Evolutionary conservation across 1,140 invertebrate genomes (phyloP), one percentile per base, ranked within the genome.

Genomic region (Tetramorium alpestre): DNA sequence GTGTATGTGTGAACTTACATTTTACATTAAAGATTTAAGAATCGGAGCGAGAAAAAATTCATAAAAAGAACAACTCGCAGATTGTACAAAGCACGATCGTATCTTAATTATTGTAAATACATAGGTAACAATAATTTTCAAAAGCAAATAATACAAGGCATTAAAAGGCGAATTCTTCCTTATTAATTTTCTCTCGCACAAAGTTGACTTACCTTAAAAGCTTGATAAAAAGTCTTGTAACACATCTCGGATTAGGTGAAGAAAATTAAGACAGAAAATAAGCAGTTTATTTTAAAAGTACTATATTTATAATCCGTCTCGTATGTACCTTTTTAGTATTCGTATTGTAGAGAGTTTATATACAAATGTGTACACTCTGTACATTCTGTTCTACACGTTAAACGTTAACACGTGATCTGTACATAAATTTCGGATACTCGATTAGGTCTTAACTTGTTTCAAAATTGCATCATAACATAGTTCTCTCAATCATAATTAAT

Each of bases 331-430:
- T 78, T 56, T 86, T 78, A 38, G 77, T 88, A 90, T 54, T 54
- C 4, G n/a, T 62, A 67, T 77, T 44, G 62, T 88, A 86, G 80
- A 85, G 89, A 89, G 56, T 92, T 92, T 94, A 93, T 93, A 92
- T 94, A 93, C 91, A 94, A 93, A 93, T 92, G 93, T 94, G 86
- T 92, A 93, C 92, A 93, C 88, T 91, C 91, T 92, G 88, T 93
- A 92, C 91, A 92, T 92, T 89, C 69, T 72, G 73, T 58, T 64
- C 77, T 87, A 89, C 38, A 86, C 51, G 77, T 60, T 91, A 89
- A 91, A 89, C 73, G 69, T 91, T 78, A 90, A 91, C 82, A 86
- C 75, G 54, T 88, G 64, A 89, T 86, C 88, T 94, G 93, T 94
- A 93, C 89, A 93, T 73, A 94, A 93, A 88, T 69, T 44, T 47